phyloP scores from a whole-genome alignment of 2,888 invertebrate species.

The Drosophila ezoana region DNA sequence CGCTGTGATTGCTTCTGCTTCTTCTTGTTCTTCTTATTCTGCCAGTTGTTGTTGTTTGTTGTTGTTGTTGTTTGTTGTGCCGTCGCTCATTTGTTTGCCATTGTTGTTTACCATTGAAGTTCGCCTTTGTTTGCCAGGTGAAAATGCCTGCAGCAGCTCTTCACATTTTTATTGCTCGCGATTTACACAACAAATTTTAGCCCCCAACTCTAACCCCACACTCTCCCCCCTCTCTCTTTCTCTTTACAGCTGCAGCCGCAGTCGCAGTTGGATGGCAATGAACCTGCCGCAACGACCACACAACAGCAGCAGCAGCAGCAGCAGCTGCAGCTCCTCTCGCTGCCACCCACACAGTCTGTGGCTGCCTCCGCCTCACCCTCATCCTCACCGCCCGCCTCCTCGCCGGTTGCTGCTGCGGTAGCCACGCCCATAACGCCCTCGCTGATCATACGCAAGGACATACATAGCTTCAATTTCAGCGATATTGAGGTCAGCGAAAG shows the following conservation, averaged over 20 bases:
- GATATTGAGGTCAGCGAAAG: slow-evolving; percentile 84
- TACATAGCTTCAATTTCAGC: slow-evolving; percentile 84
- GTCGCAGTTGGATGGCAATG: slow-evolving; percentile 62
- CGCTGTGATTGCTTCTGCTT: slow-evolving; percentile 24
- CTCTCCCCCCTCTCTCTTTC: slow-evolving; percentile 13
- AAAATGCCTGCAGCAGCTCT: slow-evolving; percentile 62
- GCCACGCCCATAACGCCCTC: slow-evolving; percentile 73
- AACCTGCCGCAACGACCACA: slow-evolving; percentile 57
- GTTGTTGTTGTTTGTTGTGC: slow-evolving; percentile 50
- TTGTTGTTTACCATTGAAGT: slow-evolving; percentile 79
- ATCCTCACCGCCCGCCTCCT: slow-evolving; percentile 13
- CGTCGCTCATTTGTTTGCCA: slow-evolving; percentile 79
- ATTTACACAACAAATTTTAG: slow-evolving; percentile 70
- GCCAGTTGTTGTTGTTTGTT: slow-evolving; percentile 19
- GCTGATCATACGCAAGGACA: slow-evolving; percentile 84
- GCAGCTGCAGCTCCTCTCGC: slow-evolving; percentile 23
- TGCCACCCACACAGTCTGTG: slow-evolving; percentile 43
- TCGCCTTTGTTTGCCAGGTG: slow-evolving; percentile 79
- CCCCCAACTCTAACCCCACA: slow-evolving; percentile 37
- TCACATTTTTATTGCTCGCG: slow-evolving; percentile 42
- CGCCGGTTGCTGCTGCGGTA: slow-evolving; percentile 30
- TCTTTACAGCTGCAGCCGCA: slow-evolving; percentile 59
- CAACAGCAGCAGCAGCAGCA: slow-evolving; percentile 53
- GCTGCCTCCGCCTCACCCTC: slow-evolving; percentile 25
- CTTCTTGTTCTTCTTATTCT: background rate